Evolutionary conservation across 1,140 invertebrate species (phyloP).

Genomic region (Apis cerana): DNA sequence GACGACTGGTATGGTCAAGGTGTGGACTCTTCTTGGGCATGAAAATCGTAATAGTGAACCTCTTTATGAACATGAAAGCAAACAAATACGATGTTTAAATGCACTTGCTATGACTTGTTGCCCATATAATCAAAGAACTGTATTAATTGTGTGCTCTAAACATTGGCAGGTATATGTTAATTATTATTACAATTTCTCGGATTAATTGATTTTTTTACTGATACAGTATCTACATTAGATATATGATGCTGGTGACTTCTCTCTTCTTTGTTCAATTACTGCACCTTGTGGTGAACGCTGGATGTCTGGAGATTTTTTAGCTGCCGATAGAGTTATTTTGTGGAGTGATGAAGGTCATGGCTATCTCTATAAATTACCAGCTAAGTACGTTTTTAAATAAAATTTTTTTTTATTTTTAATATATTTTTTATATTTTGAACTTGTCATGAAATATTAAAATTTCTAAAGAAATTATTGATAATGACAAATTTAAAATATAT

Average conservation of each 20-base stretch:
- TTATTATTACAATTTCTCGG: background rate
- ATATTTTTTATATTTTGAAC: slow-evolving; percentile 9
- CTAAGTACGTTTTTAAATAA: slow-evolving; percentile 88
- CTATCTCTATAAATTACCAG: slow-evolving; percentile 96
- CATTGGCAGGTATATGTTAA: slow-evolving; percentile 93
- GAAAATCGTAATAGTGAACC: slow-evolving; percentile 93
- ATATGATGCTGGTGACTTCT: slow-evolving; percentile 95
- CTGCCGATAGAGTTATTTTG: slow-evolving; percentile 93
- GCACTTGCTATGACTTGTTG: slow-evolving; percentile 97
- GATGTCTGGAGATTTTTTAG: slow-evolving; percentile 96
- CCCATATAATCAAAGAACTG: slow-evolving; percentile 96
- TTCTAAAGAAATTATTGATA: slow-evolving; percentile 24
- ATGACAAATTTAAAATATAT: slow-evolving; percentile 8
- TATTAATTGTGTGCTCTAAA: slow-evolving; percentile 97
- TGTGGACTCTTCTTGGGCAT: slow-evolving; percentile 96
- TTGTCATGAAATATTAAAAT: slow-evolving; percentile 7
- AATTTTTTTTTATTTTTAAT: background rate
- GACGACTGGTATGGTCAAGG: slow-evolving; percentile 98
- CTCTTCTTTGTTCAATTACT: slow-evolving; percentile 93
- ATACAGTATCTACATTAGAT: slow-evolving; percentile 82
- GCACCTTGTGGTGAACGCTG: slow-evolving; percentile 93
- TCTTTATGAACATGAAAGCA: slow-evolving; percentile 98
- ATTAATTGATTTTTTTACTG: slow-evolving; percentile 51
- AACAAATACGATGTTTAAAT: slow-evolving; percentile 96
- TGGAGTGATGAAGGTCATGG: slow-evolving; percentile 97